phyloP scores from a whole-genome alignment of 2,797 vertebrate species.

The Enteromius treurensis region DNA sequence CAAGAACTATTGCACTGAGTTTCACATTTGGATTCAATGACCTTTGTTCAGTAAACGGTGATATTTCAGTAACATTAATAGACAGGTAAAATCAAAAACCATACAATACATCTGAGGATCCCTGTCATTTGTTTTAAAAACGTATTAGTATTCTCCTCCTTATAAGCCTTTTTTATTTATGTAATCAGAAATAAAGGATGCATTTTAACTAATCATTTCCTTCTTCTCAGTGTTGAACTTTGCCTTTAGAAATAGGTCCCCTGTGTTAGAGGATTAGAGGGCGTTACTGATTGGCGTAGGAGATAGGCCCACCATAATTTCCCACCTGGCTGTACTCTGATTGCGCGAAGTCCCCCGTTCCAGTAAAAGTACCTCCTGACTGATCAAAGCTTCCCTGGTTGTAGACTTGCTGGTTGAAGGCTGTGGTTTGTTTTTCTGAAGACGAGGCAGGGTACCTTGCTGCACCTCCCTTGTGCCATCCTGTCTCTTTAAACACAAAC shows the following conservation, averaged over 20 bases:
- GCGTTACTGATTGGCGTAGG: slow-evolving; percentile 70
- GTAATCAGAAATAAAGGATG: slow-evolving; percentile 28
- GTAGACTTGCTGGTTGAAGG: slow-evolving; percentile 83
- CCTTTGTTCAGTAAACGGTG: slow-evolving; percentile 25
- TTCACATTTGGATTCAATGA: slow-evolving; percentile 4
- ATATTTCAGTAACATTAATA: slow-evolving; percentile 7
- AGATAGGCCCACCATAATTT: slow-evolving; percentile 82
- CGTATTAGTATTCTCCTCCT: slow-evolving; percentile 60
- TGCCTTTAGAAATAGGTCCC: slow-evolving; percentile 66
- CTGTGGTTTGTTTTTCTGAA: slow-evolving; percentile 85
- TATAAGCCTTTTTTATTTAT: slow-evolving; percentile 57
- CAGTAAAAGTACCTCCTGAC: slow-evolving; percentile 79
- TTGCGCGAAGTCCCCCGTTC: slow-evolving; percentile 77
- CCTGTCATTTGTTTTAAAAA: slow-evolving; percentile 16
- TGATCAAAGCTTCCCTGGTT: slow-evolving; percentile 86
- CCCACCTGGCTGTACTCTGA: slow-evolving; percentile 88
- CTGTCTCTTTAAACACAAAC: slow-evolving; percentile 99
- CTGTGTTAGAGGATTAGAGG: slow-evolving; percentile 38
- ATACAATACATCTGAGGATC: slow-evolving; percentile 15
- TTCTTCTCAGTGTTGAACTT: slow-evolving; percentile 56
- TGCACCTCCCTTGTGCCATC: slow-evolving; percentile 90
- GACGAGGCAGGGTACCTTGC: slow-evolving; percentile 78
- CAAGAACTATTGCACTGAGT: background rate
- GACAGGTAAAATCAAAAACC: background rate
- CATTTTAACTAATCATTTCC: slow-evolving; percentile 1